phyloP scores from a whole-genome alignment of 2,113 vertebrate genomes.

The Alectura lathami region DNA sequence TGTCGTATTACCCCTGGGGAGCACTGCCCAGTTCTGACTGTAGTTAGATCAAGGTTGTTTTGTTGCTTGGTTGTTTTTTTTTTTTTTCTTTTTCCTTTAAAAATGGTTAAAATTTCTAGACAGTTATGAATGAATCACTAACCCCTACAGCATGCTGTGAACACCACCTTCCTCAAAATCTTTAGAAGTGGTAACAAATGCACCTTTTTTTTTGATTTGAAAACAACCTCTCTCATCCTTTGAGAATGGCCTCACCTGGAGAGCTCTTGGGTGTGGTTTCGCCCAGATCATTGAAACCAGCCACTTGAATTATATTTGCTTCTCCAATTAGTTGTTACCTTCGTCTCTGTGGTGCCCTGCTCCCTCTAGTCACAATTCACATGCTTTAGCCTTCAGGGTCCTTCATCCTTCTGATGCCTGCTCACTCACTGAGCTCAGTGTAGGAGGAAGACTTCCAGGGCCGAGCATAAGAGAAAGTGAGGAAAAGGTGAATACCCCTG shows the following conservation, averaged over 20 bases:
- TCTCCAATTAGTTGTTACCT: neutral
- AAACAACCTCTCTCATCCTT: neutral
- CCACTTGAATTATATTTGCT: neutral
- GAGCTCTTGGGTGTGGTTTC: neutral
- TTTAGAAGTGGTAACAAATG: neutral
- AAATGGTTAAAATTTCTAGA: neutral
- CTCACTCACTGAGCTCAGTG: neutral
- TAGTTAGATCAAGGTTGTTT: neutral
- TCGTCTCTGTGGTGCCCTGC: neutral
- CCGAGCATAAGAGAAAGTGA: neutral
- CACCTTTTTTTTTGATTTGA: neutral
- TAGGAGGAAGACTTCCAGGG: neutral
- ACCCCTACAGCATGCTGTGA: neutral
- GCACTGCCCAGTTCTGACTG: neutral
- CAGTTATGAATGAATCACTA: neutral
- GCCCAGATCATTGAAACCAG: neutral
- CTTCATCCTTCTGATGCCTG: neutral
- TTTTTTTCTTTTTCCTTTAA: neutral
- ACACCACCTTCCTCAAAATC: neutral
- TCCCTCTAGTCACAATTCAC: neutral
- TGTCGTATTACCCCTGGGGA: neutral
- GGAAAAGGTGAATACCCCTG: neutral
- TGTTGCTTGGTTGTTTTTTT: neutral
- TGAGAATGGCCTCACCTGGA: neutral
- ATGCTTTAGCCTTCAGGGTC: neutral